A percentile compares a stretch with the other conserved stretches of the same genome.
phyloP scores from a whole-genome alignment of 2,888 invertebrate species.

The Lasioglossum morio region DNA sequence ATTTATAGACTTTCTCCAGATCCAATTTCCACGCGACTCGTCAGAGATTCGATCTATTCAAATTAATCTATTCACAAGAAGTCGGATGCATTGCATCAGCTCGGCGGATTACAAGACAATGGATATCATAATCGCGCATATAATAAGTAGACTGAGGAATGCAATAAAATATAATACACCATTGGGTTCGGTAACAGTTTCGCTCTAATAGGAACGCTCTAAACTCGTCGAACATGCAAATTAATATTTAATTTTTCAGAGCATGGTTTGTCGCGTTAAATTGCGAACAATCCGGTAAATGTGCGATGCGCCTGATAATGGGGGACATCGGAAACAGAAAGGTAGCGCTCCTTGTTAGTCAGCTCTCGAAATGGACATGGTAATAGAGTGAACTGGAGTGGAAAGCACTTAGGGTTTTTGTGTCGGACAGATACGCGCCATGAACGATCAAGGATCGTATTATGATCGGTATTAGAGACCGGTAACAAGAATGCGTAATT shows the following conservation, averaged over 20 bases:
- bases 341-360: conserved; percentile 49
- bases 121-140: background rate
- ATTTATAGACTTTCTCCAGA: background rate
- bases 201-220: background rate
- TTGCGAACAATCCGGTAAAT: conserved; percentile 1
- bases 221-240: background rate
- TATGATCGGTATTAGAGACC: conserved; percentile 29
- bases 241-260: conserved; percentile 2
- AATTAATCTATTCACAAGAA: background rate
- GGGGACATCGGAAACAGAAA: conserved; percentile 17
- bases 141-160: background rate
- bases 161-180: background rate
- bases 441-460: conserved; percentile 44
- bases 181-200: background rate
- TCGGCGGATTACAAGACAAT: background rate
- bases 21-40: background rate
- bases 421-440: conserved; percentile 30
- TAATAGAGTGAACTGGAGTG: conserved; percentile 70
- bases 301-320: conserved; percentile 23
- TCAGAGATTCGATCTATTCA: background rate
- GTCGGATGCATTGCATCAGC: background rate
- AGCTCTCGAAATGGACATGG: conserved; percentile 42
- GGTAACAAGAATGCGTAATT: conserved; percentile 39
- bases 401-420: conserved; percentile 63
- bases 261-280: conserved; percentile 20